Base-by-base conservation (phyloP, 2,797 vertebrate species). In the Knipowitschia caucasica region DNA sequence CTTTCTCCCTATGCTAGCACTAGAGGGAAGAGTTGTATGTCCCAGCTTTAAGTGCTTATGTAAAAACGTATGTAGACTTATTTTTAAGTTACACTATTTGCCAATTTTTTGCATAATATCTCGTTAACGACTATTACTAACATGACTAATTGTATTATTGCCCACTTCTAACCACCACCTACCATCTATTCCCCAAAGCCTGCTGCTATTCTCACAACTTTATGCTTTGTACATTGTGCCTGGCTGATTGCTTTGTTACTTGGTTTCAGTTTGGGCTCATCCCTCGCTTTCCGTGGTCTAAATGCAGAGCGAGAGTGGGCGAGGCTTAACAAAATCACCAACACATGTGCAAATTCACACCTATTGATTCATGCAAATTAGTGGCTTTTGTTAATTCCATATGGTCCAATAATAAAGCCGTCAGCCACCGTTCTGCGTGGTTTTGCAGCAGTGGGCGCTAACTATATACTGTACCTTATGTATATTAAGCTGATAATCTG, bases 311-410 rank as follows among this genome's bases (percentile, higher is more conserved):
- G 42, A 26, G 42, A n/a, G 42, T 44, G 42, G 42, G 42, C 2
- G 42, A 26, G 42, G 42, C 42, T 40, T 23, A 40, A 23, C 7
- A n/a, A 40, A 18, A 40, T 40, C 18, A 5, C 38, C 20, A 14
- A 21, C 20, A 14, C 12, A 5, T 25, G 40, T 43, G 21, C 23
- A 43, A 14, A 25, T 6, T 43, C 42, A 27, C 24, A 44, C 42
- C 40, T 43, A 43, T 26, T 25, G 40, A 43, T 26, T 44, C 10
- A 44, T 44, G 42, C 24, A 44, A 44, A 44, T 44, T 4, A 44
- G 42, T 4, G 1, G 42, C 42, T 44, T 44, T 26, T 26, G 42
- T 27, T 43, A 25, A 43, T 25, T 43, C 40, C 40, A 43, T 43
- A 43, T 25, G 23, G 21, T 25, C 21, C 21, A n/a, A 25, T 40